These are phyloP conservation scores for Chaenocephalus aceratus DNA, from an alignment of 2,113 vertebrate species.

Conservation along the genomic window DNA sequence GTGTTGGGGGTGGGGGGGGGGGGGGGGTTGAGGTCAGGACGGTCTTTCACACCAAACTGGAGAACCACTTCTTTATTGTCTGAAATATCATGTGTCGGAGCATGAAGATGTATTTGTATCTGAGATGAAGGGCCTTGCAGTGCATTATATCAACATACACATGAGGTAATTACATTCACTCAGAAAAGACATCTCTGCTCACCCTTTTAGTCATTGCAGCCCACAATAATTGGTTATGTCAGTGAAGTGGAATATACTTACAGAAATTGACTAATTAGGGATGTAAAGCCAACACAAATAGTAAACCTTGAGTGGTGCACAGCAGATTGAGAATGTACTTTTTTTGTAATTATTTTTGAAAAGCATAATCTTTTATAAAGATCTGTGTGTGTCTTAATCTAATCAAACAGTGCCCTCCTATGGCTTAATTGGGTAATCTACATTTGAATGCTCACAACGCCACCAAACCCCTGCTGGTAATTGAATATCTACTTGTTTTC, in stretches of 20 bases:
- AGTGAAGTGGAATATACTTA: background rate
- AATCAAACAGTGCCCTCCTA: slow-evolving; percentile 80
- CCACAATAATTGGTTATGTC: background rate
- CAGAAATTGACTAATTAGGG: slow-evolving; percentile 26
- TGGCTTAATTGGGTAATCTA: slow-evolving; percentile 70
- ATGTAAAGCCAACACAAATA: slow-evolving; percentile 10
- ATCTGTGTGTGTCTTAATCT: slow-evolving; percentile 30
- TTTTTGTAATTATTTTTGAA: slow-evolving; percentile 13
- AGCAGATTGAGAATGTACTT: slow-evolving; percentile 14
- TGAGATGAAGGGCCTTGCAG: background rate
- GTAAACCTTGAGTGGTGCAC: background rate
- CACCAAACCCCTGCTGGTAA: slow-evolving; percentile 41
- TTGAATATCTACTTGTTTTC: slow-evolving; percentile 58
- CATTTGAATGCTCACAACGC: slow-evolving; percentile 37
- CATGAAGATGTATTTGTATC: background rate
- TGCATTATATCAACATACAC: background rate
- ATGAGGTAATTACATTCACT: slow-evolving; percentile 33
- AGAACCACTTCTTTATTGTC: background rate
- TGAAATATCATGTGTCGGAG: background rate
- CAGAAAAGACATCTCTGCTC: slow-evolving; percentile 12
- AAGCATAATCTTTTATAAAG: slow-evolving; percentile 26
- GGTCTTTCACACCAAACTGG: background rate
- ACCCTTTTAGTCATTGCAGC: background rate
- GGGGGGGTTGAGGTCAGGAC: background rate
- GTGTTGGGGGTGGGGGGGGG: background rate